A percentile compares a stretch with the other conserved stretches of the same genome.
Conservation (phyloP, 2,888 invertebrate genomes). For the Camptogramma bilineatum region DNA sequence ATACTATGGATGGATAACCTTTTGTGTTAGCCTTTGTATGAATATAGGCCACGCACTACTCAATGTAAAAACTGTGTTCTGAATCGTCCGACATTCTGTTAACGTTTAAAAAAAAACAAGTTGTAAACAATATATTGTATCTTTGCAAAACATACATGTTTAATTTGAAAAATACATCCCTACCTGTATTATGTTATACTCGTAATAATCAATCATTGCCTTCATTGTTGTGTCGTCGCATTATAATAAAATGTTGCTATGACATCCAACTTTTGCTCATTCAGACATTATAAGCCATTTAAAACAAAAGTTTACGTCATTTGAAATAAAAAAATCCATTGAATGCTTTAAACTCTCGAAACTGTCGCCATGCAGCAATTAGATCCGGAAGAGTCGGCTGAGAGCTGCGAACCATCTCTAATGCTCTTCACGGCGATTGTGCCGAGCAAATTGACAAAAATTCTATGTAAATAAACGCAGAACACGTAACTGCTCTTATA, state of each 20-base stretch:
- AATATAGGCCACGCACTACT: slow-evolving; percentile 15
- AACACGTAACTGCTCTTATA: slow-evolving; percentile 43
- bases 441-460: slow-evolving; percentile 56
- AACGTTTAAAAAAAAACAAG: background rate
- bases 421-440: slow-evolving; percentile 56
- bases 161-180: too few species aligned
- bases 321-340: slow-evolving; percentile 41
- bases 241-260: background rate
- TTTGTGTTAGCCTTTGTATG: slow-evolving; percentile 25
- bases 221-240: background rate
- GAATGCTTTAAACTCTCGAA: slow-evolving; percentile 46
- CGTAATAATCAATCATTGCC: background rate
- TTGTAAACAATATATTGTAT: background rate
- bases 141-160: too few species aligned
- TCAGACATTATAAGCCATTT: background rate
- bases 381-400: slow-evolving; percentile 76
- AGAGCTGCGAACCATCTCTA: slow-evolving; percentile 66
- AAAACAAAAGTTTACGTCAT: slow-evolving; percentile 3
- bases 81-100: background rate
- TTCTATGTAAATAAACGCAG: slow-evolving; percentile 52
- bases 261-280: background rate
- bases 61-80: background rate
- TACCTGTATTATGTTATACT: background rate
- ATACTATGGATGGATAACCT: slow-evolving; percentile 25
- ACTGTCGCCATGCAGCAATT: slow-evolving; percentile 69